A percentile compares a stretch with the other conserved stretches of the same genome.
Evolutionary conservation across 1,140 invertebrate species (phyloP).

Genomic region (Dendrolimus punctatus): DNA sequence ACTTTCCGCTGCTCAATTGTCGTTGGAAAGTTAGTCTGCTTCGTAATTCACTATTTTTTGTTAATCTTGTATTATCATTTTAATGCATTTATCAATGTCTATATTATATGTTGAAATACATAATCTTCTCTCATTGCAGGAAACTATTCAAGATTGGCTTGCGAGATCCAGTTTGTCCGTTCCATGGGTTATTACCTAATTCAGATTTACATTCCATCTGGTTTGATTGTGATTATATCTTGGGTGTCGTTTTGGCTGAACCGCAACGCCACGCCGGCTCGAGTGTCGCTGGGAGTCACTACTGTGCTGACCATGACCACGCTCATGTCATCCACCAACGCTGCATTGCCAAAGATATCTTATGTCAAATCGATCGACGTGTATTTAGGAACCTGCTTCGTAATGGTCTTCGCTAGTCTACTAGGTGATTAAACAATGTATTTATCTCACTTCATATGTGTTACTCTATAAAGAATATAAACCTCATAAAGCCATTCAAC

Average conservation of each 20-base stretch:
- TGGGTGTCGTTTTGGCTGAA: conserved; percentile 97
- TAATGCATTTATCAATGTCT: no score
- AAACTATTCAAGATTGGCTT: conserved; percentile 97
- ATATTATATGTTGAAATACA: neutral
- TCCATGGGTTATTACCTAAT: conserved; percentile 99
- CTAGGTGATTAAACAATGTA: conserved; percentile 77
- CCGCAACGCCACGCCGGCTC: conserved; percentile 95
- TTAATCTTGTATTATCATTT: no score
- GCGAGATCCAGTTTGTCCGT: conserved; percentile 96
- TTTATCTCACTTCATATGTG: no score
- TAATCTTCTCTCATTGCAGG: conserved; percentile 75
- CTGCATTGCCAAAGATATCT: conserved; percentile 97
- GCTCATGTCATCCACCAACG: conserved; percentile 98
- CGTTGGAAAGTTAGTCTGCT: conserved; percentile 9
- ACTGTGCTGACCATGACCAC: conserved; percentile 99
- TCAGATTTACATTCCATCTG: conserved; percentile 99
- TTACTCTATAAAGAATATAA: no score
- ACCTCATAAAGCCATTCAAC: no score
- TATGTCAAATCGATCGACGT: conserved; percentile 99
- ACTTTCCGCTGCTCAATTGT: conserved; percentile 11
- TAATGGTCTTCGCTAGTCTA: conserved; percentile 96
- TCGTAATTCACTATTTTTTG: conserved; percentile 2
- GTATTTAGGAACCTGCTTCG: conserved; percentile 97
- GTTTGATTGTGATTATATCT: conserved; percentile 98
- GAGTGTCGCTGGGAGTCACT: conserved; percentile 96